phyloP scores from a whole-genome alignment of 1,140 invertebrate genomes.

The Penaeus vannamei region DNA sequence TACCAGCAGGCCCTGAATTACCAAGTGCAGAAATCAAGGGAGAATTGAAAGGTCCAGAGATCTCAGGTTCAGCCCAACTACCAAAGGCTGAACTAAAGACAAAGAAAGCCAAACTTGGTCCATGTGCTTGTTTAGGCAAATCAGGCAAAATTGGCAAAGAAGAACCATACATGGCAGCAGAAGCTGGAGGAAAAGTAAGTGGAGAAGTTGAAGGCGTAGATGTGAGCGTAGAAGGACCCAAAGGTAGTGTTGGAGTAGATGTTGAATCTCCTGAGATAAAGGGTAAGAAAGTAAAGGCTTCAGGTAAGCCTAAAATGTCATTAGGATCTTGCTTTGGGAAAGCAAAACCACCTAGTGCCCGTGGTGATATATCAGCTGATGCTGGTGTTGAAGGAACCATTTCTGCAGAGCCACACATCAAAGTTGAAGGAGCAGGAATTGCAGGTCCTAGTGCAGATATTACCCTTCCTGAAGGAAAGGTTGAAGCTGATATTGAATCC shows the following conservation, averaged over 20 bases:
- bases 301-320: not conserved
- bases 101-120: conserved; percentile 52
- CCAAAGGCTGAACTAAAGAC: conserved; percentile 26
- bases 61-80: conserved; percentile 29
- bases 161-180: conserved; percentile 33
- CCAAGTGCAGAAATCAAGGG: conserved; percentile 36
- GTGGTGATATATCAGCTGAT: not conserved
- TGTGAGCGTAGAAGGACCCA: not conserved
- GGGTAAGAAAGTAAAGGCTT: not conserved
- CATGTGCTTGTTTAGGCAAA: conserved; percentile 57
- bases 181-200: conserved; percentile 2
- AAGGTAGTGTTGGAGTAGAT: conserved; percentile 1
- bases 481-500: conserved; percentile 2
- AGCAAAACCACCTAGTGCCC: not conserved
- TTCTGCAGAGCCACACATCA: not conserved
- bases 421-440: not conserved
- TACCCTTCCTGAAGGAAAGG: conserved; percentile 29
- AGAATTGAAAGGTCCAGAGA: conserved; percentile 35
- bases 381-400: not conserved
- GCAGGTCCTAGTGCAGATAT: not conserved
- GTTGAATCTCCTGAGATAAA: conserved; percentile 41
- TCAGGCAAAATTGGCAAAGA: conserved; percentile 42
- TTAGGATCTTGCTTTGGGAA: too few species aligned
- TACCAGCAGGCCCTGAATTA: too few species aligned
- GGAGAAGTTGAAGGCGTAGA: conserved; percentile 21